Evolutionary conservation across 2,888 invertebrate genomes (phyloP).

Genomic region (Tillus elongatus): DNA sequence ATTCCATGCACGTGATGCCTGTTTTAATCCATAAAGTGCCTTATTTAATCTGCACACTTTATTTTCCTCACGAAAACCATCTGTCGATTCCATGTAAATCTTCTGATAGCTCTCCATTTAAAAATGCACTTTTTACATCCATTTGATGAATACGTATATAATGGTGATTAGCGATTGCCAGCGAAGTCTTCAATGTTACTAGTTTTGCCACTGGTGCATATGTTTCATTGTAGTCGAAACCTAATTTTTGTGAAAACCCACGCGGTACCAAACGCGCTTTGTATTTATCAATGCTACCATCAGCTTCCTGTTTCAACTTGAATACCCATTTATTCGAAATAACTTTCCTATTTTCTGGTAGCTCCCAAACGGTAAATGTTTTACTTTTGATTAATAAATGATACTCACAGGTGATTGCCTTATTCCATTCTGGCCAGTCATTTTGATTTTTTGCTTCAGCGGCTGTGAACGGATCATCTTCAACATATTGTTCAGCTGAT

Average conservation of each 20-base stretch:
- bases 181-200: conserved; percentile 4
- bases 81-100: conserved; percentile 12
- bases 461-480: too few species aligned
- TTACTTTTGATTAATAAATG: too few species aligned
- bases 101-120: conserved; percentile 9
- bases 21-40: conserved; percentile 14
- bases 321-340: conserved; percentile 1
- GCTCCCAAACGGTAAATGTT: too few species aligned
- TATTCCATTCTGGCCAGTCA: too few species aligned
- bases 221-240: conserved; percentile 4
- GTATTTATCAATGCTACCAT: not conserved
- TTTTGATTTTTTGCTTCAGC: too few species aligned
- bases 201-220: not conserved
- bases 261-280: conserved; percentile 1
- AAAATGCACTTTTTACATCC: conserved; percentile 10
- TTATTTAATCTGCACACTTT: conserved; percentile 3
- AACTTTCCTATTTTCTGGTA: too few species aligned
- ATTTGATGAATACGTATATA: not conserved
- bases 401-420: too few species aligned
- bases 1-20: conserved; percentile 1
- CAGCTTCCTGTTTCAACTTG: not conserved
- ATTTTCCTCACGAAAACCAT: conserved; percentile 10
- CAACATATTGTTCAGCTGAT: too few species aligned
- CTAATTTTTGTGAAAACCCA: not conserved
- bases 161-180: conserved; percentile 5